A percentile compares a stretch with the other conserved stretches of the same genome.
Evolutionary conservation across 2,888 invertebrate species (phyloP).

Genomic region (Ditylenchus weischeri): DNA sequence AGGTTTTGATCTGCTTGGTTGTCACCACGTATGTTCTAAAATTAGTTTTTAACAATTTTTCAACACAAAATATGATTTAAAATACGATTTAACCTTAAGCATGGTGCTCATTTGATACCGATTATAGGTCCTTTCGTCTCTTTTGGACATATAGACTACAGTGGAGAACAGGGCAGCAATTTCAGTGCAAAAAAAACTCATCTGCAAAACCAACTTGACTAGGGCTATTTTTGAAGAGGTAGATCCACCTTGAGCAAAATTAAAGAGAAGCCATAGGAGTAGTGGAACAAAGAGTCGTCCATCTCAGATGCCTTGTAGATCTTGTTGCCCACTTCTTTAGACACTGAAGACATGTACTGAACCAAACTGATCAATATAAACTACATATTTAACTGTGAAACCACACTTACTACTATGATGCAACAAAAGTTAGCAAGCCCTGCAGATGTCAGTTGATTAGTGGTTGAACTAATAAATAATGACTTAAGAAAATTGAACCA

Average conservation of each 20-base stretch:
- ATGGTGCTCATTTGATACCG: slow-evolving; percentile 46
- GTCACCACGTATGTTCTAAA: not conserved
- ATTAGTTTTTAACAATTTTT: not conserved
- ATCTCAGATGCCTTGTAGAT: slow-evolving; percentile 54
- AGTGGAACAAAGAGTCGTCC: slow-evolving; percentile 58
- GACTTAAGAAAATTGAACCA: slow-evolving; percentile 33
- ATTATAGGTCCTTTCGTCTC: slow-evolving; percentile 57
- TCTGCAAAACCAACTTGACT: slow-evolving; percentile 31
- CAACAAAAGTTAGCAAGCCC: slow-evolving; percentile 54
- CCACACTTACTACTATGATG: slow-evolving; percentile 54
- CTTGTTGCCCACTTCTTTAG: slow-evolving; percentile 58
- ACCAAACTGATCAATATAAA: not conserved
- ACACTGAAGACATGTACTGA: slow-evolving; percentile 45
- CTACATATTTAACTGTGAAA: slow-evolving; percentile 27
- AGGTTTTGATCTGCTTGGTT: slow-evolving; percentile 20
- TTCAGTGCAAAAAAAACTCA: slow-evolving; percentile 54
- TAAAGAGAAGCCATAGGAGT: slow-evolving; percentile 56
- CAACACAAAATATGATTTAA: slow-evolving; percentile 22
- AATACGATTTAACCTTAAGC: slow-evolving; percentile 9
- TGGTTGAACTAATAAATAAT: no score
- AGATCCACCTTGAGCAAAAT: slow-evolving; percentile 43
- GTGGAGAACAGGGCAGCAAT: slow-evolving; percentile 52
- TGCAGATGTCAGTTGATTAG: slow-evolving; percentile 17
- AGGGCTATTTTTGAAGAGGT: not conserved
- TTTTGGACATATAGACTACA: slow-evolving; percentile 58